Evolutionary conservation across 1,140 invertebrate genomes (phyloP), one percentile per base, ranked within the genome.

Genomic region (Babylonia areolata): DNA sequence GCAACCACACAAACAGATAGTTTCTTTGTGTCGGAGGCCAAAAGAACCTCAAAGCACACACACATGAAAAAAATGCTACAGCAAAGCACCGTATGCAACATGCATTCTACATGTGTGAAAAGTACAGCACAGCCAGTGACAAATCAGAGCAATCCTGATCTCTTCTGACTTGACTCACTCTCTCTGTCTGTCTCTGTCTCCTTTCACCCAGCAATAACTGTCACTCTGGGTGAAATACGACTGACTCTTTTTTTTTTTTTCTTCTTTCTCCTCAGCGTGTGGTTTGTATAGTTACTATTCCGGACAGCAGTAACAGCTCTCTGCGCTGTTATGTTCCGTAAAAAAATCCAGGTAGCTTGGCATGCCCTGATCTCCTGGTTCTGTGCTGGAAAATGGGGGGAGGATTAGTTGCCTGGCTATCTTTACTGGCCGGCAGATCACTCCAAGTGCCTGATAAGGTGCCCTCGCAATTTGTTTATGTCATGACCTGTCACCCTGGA

Each of bases 351-450:
- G 58, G 9, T 23, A 12, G 15, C 28, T n/a, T 64, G 17, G 58
- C 58, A 64, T 64, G 15, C 58, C 58, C 58, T 64, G 58, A n/a
- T 64, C 58, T 64, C 58, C 28, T 23, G 28, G 58, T 5, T 64
- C 58, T 64, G n/a, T n/a, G 58, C 15, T 23, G 58, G 23, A 64
- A 33, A 9, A 33, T 6, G 71, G 12, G 71, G 71, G 31, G 2
- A 37, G 71, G 71, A 73, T 73, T 73, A 73, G 71, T 73, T 73
- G 71, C 71, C 71, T 35, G 71, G 71, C 71, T 73, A 35, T 73
- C 12, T 73, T 37, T 35, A 9, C 35, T 1, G 9, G 33, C 35
- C 33, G 1, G 1, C 71, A 64, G 58, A 64, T 64, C 58, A 23
- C 58, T 51, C 58, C 58, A 12, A 23, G 28, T 64, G 15, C 2